phyloP scores from a whole-genome alignment of 2,888 invertebrate genomes.

The Nematopogon swammerdamellus region DNA sequence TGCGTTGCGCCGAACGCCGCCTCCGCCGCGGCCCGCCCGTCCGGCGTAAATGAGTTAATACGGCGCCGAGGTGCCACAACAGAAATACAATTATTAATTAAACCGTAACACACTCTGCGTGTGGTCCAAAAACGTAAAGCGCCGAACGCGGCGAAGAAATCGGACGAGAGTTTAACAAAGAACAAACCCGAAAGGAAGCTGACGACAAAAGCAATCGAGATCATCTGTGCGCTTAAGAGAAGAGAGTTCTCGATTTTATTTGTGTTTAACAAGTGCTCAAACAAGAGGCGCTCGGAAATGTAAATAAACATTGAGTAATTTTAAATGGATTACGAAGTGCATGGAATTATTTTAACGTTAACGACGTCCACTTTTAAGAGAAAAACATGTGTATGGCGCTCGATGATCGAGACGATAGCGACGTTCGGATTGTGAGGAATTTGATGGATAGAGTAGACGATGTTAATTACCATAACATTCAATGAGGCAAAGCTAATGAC shows the following conservation, averaged over 20 bases:
- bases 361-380: too few species aligned
- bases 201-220: background rate
- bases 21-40: too few species aligned
- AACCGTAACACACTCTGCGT: background rate
- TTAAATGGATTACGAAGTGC: too few species aligned
- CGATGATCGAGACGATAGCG: too few species aligned
- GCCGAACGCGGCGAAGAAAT: background rate
- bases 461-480: background rate
- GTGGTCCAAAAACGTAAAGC: background rate
- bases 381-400: too few species aligned
- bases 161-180: background rate
- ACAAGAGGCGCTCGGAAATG: too few species aligned
- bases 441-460: background rate
- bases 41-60: constrained; percentile 20
- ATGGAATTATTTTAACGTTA: too few species aligned
- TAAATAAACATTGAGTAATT: too few species aligned
- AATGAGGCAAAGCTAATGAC: background rate
- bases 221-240: background rate
- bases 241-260: background rate
- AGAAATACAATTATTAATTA: background rate
- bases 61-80: constrained; percentile 12
- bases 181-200: background rate
- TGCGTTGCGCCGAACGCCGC: constrained; percentile 22
- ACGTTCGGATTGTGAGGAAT: too few species aligned
- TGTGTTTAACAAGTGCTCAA: background rate